Evolutionary conservation across 2,797 vertebrate species (phyloP).

Genomic region (Pachyuromys duprasi): DNA sequence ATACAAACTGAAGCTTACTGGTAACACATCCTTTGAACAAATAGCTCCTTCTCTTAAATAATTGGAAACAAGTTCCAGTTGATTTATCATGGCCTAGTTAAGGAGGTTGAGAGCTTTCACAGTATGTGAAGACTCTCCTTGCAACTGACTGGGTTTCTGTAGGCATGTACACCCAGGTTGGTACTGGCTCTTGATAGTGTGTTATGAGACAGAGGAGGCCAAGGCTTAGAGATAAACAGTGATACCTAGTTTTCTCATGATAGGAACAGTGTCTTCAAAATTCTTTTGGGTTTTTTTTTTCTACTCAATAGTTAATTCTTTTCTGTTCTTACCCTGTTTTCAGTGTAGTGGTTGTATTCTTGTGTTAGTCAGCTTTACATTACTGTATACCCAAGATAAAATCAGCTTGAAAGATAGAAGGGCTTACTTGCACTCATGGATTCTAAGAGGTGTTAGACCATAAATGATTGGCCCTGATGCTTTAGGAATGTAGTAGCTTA

Average conservation of each 20-base stretch:
- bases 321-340: neutral
- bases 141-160: neutral
- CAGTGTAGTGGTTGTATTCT: neutral
- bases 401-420: neutral
- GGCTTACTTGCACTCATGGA: neutral
- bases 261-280: neutral
- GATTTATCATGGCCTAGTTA: neutral
- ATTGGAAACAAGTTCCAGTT: neutral
- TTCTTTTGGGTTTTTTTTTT: neutral
- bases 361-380: neutral
- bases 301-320: neutral
- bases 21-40: neutral
- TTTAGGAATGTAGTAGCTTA: neutral
- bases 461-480: neutral
- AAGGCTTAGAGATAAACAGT: neutral
- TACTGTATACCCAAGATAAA: neutral
- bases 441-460: neutral
- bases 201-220: conserved; percentile 9
- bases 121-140: neutral
- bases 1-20: neutral
- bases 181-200: neutral
- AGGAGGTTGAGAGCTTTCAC: conserved; percentile 15
- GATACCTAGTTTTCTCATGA: neutral
- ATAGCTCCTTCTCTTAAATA: neutral
- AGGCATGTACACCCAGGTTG: neutral